These are phyloP conservation scores for Aphelenchoides avenae DNA, from an alignment of 1,140 invertebrate species.

Conservation along the genomic window DNA sequence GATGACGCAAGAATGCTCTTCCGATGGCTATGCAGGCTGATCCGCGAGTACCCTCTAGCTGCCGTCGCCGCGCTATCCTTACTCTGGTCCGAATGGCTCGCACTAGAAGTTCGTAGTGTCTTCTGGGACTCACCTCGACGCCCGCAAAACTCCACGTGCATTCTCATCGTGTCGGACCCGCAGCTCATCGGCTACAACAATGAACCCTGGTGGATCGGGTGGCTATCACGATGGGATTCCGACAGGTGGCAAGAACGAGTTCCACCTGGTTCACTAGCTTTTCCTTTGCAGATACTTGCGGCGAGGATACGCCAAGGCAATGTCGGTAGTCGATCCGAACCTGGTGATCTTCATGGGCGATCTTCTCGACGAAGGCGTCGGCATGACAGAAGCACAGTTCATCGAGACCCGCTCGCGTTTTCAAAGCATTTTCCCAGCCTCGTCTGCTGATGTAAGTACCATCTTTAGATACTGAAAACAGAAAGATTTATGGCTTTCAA, in stretches of 20 bases:
- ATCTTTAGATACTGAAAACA: constrained; percentile 4
- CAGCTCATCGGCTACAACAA: constrained; percentile 39
- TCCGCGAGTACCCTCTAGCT: too few species aligned
- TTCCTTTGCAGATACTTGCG: constrained; percentile 24
- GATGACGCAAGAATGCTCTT: too few species aligned
- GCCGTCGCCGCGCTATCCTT: too few species aligned
- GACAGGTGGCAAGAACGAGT: constrained; percentile 19
- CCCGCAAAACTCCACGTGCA: constrained; percentile 2
- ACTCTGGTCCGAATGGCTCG: constrained; percentile 11
- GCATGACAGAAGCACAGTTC: constrained; percentile 25
- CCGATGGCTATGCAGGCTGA: too few species aligned
- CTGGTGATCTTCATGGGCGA: constrained; percentile 36
- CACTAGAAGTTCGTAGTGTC: constrained; percentile 7
- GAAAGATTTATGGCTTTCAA: constrained; percentile 6
- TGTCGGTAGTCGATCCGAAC: constrained; percentile 9
- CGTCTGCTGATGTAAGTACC: constrained; percentile 8
- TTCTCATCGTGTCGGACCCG: constrained; percentile 33
- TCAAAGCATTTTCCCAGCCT: constrained; percentile 28
- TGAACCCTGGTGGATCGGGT: constrained; percentile 26
- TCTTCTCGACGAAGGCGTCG: constrained; percentile 39
- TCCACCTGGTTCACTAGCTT: not conserved
- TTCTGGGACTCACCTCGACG: constrained; percentile 16
- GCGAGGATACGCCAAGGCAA: constrained; percentile 11
- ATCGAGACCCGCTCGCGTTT: constrained; percentile 18
- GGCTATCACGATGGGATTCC: constrained; percentile 28